Conservation (phyloP, 2,888 invertebrate genomes). For the Xylocampa areola region DNA sequence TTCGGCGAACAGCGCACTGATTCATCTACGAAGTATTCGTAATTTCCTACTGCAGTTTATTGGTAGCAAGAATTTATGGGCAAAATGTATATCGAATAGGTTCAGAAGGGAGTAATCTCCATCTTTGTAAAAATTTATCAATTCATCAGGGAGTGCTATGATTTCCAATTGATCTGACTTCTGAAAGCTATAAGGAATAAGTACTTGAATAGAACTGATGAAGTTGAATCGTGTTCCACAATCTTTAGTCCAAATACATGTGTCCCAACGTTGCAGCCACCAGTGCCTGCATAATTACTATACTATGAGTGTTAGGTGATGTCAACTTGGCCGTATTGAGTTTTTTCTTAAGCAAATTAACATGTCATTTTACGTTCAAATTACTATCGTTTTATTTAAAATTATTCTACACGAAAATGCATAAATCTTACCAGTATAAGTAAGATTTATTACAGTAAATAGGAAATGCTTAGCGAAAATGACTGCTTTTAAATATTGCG, state of each 20-base stretch:
- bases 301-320: conserved; percentile 16
- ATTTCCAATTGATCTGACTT: conserved; percentile 25
- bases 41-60: conserved; percentile 21
- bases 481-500: too few species aligned
- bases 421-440: too few species aligned
- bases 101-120: conserved; percentile 3
- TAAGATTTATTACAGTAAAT: too few species aligned
- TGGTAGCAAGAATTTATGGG: conserved; percentile 28
- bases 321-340: conserved; percentile 20
- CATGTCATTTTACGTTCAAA: conserved; percentile 6
- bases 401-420: conserved; percentile 4
- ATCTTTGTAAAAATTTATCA: conserved; percentile 17
- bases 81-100: conserved; percentile 7
- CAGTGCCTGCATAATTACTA: conserved; percentile 25
- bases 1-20: conserved; percentile 18
- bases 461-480: too few species aligned
- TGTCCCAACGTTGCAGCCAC: not conserved
- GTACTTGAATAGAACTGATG: not conserved
- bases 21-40: conserved; percentile 28
- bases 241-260: too few species aligned
- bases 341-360: conserved; percentile 35
- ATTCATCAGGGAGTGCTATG: conserved; percentile 23
- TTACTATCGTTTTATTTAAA: conserved; percentile 8
- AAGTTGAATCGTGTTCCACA: too few species aligned
- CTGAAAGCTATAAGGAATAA: not conserved